phyloP scores from a whole-genome alignment of 1,140 invertebrate genomes.

The Phymorhynchus buccinoides region DNA sequence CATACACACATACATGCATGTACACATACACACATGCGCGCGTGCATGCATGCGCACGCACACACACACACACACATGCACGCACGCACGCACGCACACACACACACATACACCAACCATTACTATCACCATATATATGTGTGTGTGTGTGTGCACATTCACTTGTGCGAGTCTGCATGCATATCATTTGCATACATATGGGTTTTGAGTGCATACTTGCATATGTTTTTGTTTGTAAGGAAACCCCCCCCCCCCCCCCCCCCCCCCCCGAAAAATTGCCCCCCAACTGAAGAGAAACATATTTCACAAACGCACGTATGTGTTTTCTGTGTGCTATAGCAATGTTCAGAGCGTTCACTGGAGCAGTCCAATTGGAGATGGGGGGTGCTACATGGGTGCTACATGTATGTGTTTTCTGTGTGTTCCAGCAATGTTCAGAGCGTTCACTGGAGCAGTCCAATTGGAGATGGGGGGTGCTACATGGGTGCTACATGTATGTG shows the following conservation, averaged over 20 bases:
- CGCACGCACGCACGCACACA: background rate
- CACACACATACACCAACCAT: background rate
- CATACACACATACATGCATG: too few relatives aligned
- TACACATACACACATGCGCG: too few relatives aligned
- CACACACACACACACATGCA: background rate
- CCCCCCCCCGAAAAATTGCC: too few relatives aligned
- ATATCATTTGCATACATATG: background rate
- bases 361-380: background rate
- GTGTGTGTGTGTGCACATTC: background rate
- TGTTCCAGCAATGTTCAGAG: background rate
- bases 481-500: background rate
- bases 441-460: background rate
- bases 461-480: background rate
- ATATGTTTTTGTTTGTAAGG: too few relatives aligned
- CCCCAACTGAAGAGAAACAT: background rate
- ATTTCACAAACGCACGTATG: background rate
- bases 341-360: background rate
- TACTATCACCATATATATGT: background rate
- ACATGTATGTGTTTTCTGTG: conserved; percentile 36
- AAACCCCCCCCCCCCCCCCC: too few relatives aligned
- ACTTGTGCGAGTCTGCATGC: background rate
- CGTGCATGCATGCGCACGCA: background rate
- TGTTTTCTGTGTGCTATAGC: background rate
- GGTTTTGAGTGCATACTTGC: background rate
- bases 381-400: conserved; percentile 55